Conservation (phyloP, 2,888 invertebrate species). For the Hecatera dysodea region DNA sequence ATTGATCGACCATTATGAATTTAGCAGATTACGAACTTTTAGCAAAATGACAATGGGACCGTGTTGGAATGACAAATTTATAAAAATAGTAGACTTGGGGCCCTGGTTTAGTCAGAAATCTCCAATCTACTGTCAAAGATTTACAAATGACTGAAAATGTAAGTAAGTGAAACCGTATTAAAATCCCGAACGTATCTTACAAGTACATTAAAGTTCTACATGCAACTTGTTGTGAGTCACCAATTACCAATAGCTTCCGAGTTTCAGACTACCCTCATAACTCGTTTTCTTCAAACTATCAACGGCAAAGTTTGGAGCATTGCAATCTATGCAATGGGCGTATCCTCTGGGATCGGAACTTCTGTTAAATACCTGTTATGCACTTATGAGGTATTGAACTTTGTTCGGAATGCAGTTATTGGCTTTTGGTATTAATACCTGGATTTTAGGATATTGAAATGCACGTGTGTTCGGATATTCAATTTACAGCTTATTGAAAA, state of each 20-base stretch:
- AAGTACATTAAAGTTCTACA: constrained; percentile 40
- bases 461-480: background rate
- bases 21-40: too few relatives aligned
- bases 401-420: constrained; percentile 42
- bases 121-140: too few relatives aligned
- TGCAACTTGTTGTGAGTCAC: constrained; percentile 39
- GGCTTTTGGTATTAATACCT: constrained; percentile 15
- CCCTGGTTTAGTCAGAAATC: too few relatives aligned
- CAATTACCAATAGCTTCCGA: constrained; percentile 55
- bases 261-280: constrained; percentile 49
- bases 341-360: constrained; percentile 34
- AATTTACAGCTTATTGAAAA: constrained; percentile 2
- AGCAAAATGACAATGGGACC: too few relatives aligned
- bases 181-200: background rate
- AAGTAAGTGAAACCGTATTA: background rate
- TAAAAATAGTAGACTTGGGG: too few relatives aligned
- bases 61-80: too few relatives aligned
- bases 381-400: constrained; percentile 18
- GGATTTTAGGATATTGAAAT: background rate
- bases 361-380: constrained; percentile 22
- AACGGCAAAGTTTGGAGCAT: constrained; percentile 54
- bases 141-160: too few relatives aligned
- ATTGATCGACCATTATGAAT: too few relatives aligned
- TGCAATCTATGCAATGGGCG: constrained; percentile 63
- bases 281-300: constrained; percentile 55